Percentiles rank a stretch among this genome's conserved stretches.
phyloP scores from a whole-genome alignment of 2,113 vertebrate species.

The Solea solea region DNA sequence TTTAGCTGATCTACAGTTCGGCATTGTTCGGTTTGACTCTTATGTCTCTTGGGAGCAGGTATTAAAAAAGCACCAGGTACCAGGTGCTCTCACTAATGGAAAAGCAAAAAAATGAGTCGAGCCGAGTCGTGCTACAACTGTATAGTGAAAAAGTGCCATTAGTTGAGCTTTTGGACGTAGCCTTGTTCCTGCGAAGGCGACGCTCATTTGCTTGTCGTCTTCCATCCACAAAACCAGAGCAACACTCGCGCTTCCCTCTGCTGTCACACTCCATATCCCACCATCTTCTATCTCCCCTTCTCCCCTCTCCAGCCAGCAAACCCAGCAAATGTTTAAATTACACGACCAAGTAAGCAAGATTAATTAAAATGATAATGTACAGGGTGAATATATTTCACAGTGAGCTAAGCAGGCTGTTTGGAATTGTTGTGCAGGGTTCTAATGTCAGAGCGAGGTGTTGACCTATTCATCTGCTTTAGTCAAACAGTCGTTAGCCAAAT shows the following conservation, averaged over 20 bases:
- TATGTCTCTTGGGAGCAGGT: no score
- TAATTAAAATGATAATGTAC: conserved; percentile 85
- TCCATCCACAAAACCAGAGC: conserved; percentile 16
- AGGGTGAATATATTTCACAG: conserved; percentile 75
- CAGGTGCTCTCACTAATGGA: no score
- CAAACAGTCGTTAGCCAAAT: conserved; percentile 72
- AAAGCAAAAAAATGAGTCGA: no score
- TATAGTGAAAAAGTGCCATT: no score
- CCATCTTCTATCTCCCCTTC: conserved; percentile 36
- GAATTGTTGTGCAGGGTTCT: conserved; percentile 68
- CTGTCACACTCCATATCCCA: conserved; percentile 49
- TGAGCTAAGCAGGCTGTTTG: conserved; percentile 70
- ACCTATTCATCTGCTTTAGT: conserved; percentile 63
- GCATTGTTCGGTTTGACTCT: no score
- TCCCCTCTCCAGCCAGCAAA: conserved; percentile 60
- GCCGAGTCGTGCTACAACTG: no score
- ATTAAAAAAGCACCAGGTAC: no score
- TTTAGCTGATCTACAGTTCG: no score
- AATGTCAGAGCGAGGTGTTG: conserved; percentile 64
- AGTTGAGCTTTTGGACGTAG: no score
- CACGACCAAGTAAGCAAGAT: conserved; percentile 85
- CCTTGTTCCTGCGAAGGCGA: conserved; percentile 40
- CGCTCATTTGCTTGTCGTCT: conserved; percentile 48
- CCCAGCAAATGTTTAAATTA: conserved; percentile 84
- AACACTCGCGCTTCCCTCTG: conserved; percentile 31